Percentiles rank a stretch among this genome's conserved stretches.
Evolutionary conservation across 2,797 vertebrate genomes (phyloP).

Genomic region (Naso thynnoides): DNA sequence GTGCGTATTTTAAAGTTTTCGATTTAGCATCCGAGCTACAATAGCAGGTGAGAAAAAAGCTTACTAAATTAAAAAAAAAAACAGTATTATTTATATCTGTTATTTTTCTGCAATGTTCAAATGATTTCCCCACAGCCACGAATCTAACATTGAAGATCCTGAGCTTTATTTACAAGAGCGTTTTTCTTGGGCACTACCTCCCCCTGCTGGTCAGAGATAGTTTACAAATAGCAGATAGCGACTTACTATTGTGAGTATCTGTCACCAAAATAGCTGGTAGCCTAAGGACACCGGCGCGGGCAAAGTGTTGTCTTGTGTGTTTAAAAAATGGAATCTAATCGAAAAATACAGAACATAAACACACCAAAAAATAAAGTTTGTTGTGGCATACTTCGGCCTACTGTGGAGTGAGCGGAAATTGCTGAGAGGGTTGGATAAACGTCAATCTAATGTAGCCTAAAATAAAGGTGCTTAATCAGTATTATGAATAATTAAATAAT

Average conservation of each 20-base stretch:
- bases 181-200: conserved; percentile 4
- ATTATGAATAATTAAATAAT: too few species aligned
- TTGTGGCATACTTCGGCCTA: too few species aligned
- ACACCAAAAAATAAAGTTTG: too few species aligned
- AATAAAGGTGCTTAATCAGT: too few species aligned
- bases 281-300: background rate
- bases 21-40: fast-evolving
- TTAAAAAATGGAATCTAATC: too few species aligned
- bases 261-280: background rate
- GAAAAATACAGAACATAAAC: too few species aligned
- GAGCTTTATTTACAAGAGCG: background rate
- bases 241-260: too few species aligned
- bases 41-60: fast-evolving
- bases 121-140: background rate
- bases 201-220: conserved; percentile 30
- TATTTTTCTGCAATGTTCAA: background rate
- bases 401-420: too few species aligned
- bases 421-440: too few species aligned
- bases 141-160: conserved; percentile 25
- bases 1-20: fast-evolving
- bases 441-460: too few species aligned
- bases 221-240: background rate
- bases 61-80: fast-evolving
- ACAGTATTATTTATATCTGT: fast-evolving
- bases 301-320: background rate